phyloP scores from a whole-genome alignment of 2,797 vertebrate genomes.

The Mus spretus region DNA sequence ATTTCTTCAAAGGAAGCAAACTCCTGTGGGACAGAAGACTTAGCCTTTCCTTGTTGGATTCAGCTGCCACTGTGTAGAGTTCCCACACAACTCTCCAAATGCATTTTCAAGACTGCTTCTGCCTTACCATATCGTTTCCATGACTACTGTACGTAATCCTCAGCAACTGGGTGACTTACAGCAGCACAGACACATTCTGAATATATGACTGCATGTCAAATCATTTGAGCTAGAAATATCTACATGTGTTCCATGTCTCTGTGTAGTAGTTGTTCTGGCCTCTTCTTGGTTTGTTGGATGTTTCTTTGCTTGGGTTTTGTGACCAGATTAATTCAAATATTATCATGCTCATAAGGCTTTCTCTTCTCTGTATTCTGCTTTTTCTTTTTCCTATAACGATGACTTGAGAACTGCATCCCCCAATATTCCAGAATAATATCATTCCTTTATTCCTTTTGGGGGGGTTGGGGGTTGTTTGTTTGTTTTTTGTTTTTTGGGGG shows the following conservation, averaged over 20 bases:
- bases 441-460: background rate
- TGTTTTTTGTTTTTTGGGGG: too few relatives aligned
- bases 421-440: background rate
- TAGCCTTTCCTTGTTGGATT: background rate
- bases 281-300: background rate
- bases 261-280: background rate
- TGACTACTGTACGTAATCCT: background rate
- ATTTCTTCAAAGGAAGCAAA: background rate
- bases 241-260: background rate
- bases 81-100: background rate
- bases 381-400: background rate
- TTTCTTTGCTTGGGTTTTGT: background rate
- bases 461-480: too few relatives aligned
- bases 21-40: background rate
- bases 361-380: background rate
- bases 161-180: background rate
- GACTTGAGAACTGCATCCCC: background rate
- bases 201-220: background rate
- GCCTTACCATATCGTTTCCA: constrained; percentile 9
- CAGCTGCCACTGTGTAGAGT: background rate
- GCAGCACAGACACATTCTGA: background rate
- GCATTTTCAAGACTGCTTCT: background rate
- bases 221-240: background rate
- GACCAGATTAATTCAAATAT: background rate
- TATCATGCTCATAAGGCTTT: background rate